A percentile compares a stretch with the other conserved stretches of the same genome.
Evolutionary conservation across 2,888 invertebrate species (phyloP).

Genomic region (Tipula unca): DNA sequence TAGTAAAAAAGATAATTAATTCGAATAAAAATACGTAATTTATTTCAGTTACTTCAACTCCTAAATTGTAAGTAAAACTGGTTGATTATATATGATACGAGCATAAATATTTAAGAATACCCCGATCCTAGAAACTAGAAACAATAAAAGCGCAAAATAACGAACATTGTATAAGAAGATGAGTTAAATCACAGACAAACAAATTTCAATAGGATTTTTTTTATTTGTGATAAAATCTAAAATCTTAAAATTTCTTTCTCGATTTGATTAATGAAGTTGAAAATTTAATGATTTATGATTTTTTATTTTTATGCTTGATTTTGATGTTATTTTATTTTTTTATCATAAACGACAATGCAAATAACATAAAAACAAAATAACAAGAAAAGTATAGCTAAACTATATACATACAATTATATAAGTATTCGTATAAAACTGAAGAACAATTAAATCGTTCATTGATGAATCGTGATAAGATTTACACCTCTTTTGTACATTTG

Average conservation of each 20-base stretch:
- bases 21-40: not conserved
- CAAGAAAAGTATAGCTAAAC: not conserved
- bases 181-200: too few relatives aligned
- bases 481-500: not conserved
- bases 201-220: too few relatives aligned
- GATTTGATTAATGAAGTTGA: not conserved
- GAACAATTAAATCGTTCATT: not conserved
- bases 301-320: not conserved
- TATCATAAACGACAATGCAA: not conserved
- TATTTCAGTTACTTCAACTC: too few relatives aligned
- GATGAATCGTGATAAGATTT: not conserved
- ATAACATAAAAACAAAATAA: not conserved
- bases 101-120: too few relatives aligned
- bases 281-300: not conserved
- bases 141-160: too few relatives aligned
- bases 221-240: too few relatives aligned
- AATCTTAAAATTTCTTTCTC: not conserved
- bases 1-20: not conserved
- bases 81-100: not conserved
- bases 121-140: too few relatives aligned
- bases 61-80: too few relatives aligned
- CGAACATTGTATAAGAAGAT: too few relatives aligned
- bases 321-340: not conserved
- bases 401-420: too few relatives aligned
- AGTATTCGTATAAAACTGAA: too few relatives aligned